Evolutionary conservation across 2,888 invertebrate species (phyloP), one percentile per base, ranked within the genome.

Genomic region (Xanthorhoe spadicearia): DNA sequence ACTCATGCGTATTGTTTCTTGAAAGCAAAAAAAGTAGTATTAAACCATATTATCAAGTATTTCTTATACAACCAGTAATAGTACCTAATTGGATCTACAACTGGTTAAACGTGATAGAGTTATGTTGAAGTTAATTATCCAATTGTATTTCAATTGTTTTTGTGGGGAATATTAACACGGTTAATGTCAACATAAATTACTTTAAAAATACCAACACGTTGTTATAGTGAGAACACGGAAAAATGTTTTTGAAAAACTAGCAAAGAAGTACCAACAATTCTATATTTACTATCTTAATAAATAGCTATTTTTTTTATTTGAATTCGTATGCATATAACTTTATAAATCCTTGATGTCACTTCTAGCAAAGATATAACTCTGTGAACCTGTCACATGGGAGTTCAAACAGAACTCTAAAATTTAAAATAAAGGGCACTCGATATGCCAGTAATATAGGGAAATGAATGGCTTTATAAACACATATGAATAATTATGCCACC

Each of bases 391-490:
- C 58, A 66, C 71, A 74, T 74, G 70, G 68, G 61, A 78, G 76
- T 77, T 74, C 76, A 79, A 76, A 77, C 71, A 77, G 74, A 72
- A 73, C 76, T 75, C 78, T 38, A 77, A 78, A 74, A 72, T 78
- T 78, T 68, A 66, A 84, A 83, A 87, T 87, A 85, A 81, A 80
- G 80, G 80, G 78, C 73, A 75, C 75, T 78, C 75, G 79, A 82
- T 79, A 81, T 73, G 76, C 75, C 77, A 77, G 83, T 82, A 84
- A 84, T 85, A 83, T 83, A 80, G 78, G 80, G 74, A 83, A 84
- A 83, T 83, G 70, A 80, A 63, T 52, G 32, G 19, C 83, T 85
- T 83, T 86, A 84, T 84, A 86, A 86, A 85, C 80, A 83, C 73
- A 81, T 81, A 83, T 84, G 68, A 77, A 81, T 77, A 74, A 75